Evolutionary conservation across 2,113 vertebrate species (phyloP).

Genomic region (Myrmecophaga tridactyla): DNA sequence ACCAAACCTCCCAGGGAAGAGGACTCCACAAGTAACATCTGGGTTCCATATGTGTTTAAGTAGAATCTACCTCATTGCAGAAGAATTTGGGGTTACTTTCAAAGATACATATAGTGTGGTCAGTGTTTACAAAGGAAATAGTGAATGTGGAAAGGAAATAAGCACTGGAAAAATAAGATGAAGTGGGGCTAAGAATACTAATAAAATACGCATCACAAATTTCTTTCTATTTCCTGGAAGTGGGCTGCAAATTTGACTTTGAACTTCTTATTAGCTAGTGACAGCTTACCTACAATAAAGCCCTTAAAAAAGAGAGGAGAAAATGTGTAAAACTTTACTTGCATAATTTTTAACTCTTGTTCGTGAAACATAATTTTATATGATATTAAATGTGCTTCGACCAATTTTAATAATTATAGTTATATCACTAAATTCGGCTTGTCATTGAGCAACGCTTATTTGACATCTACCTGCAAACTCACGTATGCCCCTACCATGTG

Average conservation of each 20-base stretch:
- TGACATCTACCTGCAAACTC: not conserved
- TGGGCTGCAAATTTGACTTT: not conserved
- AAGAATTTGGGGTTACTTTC: constrained; percentile 46
- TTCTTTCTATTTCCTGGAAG: not conserved
- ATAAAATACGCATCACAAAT: not conserved
- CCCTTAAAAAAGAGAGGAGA: not conserved
- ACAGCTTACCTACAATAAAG: not conserved
- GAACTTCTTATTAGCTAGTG: not conserved
- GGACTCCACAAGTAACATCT: constrained; percentile 35
- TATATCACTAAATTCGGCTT: not conserved
- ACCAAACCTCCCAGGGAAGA: not conserved
- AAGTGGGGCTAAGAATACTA: not conserved
- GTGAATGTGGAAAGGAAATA: not conserved
- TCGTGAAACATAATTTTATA: not conserved
- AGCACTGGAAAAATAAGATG: not conserved
- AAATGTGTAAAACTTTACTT: not conserved
- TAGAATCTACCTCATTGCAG: constrained; percentile 15
- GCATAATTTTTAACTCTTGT: not conserved
- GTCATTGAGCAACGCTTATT: not conserved
- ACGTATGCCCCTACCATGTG: not conserved
- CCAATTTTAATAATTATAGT: not conserved
- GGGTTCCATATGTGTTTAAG: constrained; percentile 19
- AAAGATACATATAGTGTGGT: not conserved
- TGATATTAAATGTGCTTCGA: not conserved
- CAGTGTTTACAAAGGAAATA: constrained; percentile 18